A percentile compares a stretch with the other conserved stretches of the same genome.
These are phyloP conservation scores for Phyllostomus discolor DNA, from an alignment of 2,113 vertebrate species.

Conservation along the genomic window DNA sequence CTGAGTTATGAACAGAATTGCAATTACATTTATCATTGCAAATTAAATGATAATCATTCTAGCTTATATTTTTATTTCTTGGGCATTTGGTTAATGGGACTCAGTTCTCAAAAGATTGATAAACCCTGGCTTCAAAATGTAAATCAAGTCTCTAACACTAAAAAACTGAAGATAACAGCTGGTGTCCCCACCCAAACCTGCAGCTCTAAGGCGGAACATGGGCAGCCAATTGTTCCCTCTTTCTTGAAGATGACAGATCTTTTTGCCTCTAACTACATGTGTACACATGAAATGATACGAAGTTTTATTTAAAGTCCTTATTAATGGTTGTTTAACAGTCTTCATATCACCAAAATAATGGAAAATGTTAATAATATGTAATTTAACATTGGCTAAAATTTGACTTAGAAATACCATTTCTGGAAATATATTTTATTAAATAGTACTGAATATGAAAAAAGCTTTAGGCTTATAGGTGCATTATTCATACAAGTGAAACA, in stretches of 20 bases:
- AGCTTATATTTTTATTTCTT: neutral
- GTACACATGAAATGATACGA: neutral
- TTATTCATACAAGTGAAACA: slow-evolving; percentile 1
- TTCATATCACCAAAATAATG: neutral
- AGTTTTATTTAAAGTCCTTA: neutral
- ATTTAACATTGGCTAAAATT: neutral
- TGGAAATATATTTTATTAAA: neutral
- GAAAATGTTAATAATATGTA: neutral
- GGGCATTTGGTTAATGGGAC: neutral
- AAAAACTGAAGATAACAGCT: neutral
- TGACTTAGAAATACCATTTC: neutral
- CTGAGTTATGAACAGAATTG: neutral
- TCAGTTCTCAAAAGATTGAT: neutral
- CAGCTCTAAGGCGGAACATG: neutral
- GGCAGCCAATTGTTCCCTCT: neutral
- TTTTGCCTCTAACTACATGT: neutral
- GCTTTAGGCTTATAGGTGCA: neutral
- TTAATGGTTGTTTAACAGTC: neutral
- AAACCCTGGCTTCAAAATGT: neutral
- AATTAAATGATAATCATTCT: neutral
- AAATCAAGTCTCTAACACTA: neutral
- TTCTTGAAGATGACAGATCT: neutral
- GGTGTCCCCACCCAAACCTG: neutral
- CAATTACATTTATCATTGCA: neutral
- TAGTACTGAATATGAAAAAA: neutral